Evolutionary conservation across 2,113 vertebrate species (phyloP), one percentile per base, ranked within the genome.

Genomic region (Laticauda colubrina): DNA sequence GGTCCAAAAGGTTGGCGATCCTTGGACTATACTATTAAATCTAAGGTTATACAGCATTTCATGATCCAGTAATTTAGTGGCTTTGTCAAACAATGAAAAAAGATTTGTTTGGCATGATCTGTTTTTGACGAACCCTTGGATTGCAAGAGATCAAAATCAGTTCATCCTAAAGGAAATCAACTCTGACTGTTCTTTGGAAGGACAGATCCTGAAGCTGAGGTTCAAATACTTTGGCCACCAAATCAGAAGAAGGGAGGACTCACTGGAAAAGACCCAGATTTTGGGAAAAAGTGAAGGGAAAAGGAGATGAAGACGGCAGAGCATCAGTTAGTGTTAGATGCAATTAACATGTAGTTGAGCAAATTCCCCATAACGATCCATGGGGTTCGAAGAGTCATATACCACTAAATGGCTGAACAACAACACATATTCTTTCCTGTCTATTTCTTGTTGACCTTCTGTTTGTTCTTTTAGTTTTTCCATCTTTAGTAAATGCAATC

Each of bases 401-500:
- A 85, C 5, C 43, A 91, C 3, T 6, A 48, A 59, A 21, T 59
- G 56, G 21, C 56, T 59, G 6, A 59, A 24, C 56, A 59, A 59
- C 21, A 59, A 59, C 45, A 61, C 0, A 53, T 48, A 55, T 59
- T 53, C 45, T 95, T 21, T 55, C 26, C 12, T 3, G 90, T 88
- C 34, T 48, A 51, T 43, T 94, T 23, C 9, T 64, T 2, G 14
- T 64, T 93, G 12, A 21, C 92, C 56, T 93, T 64, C 48, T 64
- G 0, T 14, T 14, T 64, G 45, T 88, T 92, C 89, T 89, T 56
- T 91, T 0, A 0, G 64, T 75, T 91, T 89, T 90, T 69, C 92
- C 95, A 92, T 69, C 95, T 93, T 54, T 89, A 81, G 2, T 21
- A 93, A 93, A 75, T 94, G 93, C 93, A 93, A 90, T 69, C 93